Evolutionary conservation across 2,888 invertebrate species (phyloP).

Genomic region (Metallyticus violacea): DNA sequence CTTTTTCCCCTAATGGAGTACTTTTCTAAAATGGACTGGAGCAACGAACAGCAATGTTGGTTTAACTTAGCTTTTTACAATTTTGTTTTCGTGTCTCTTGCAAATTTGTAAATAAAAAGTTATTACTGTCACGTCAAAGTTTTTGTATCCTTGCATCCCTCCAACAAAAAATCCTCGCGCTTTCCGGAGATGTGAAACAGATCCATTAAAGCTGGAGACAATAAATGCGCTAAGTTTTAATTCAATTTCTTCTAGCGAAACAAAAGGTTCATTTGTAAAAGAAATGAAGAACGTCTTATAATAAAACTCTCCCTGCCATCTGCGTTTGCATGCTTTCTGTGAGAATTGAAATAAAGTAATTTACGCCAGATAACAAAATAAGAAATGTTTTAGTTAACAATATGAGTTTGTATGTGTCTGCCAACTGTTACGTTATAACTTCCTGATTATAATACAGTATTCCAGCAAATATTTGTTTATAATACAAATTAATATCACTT

Average conservation of each 20-base stretch:
- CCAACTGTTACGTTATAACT: too few species aligned
- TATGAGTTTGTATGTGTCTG: too few species aligned
- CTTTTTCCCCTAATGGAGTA: background rate
- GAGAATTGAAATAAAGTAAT: too few species aligned
- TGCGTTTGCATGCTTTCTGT: too few species aligned
- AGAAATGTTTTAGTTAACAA: too few species aligned
- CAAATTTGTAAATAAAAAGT: background rate
- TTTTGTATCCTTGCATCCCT: background rate
- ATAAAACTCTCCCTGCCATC: too few species aligned
- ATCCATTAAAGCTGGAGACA: background rate
- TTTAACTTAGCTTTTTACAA: background rate
- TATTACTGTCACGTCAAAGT: background rate
- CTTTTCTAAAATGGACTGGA: background rate
- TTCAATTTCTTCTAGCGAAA: background rate
- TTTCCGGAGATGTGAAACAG: background rate
- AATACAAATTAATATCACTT: too few species aligned
- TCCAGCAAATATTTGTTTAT: too few species aligned
- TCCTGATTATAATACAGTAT: too few species aligned
- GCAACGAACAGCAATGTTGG: background rate
- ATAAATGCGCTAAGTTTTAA: background rate
- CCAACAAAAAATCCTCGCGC: too few species aligned
- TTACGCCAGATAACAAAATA: too few species aligned
- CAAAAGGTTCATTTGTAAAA: background rate
- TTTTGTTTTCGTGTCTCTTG: too few species aligned
- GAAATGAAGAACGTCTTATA: background rate